Conservation (phyloP, 2,888 invertebrate species). For the Plagodis dolabraria region DNA sequence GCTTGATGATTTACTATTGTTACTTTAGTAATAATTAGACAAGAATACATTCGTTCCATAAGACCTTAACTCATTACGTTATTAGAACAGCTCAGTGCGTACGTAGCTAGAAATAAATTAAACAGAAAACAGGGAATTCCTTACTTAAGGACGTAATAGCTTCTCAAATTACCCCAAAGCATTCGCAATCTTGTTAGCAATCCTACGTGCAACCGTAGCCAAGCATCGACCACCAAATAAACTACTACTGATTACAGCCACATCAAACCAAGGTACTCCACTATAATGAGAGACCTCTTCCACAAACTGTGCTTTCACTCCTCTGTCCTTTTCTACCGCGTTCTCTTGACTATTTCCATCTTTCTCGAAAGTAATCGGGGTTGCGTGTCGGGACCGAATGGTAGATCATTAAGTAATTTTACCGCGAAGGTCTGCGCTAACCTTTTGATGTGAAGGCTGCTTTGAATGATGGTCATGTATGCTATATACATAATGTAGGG, state of each 20-base stretch:
- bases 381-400: constrained; percentile 46
- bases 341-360: constrained; percentile 7
- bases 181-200: constrained; percentile 17
- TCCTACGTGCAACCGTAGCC: constrained; percentile 16
- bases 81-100: no score
- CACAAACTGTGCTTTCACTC: constrained; percentile 18
- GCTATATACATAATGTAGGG: constrained; percentile 26
- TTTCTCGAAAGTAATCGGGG: constrained; percentile 39
- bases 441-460: constrained; percentile 32
- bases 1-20: no score
- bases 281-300: constrained; percentile 33
- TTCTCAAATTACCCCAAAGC: constrained; percentile 5
- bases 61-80: no score
- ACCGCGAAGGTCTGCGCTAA: constrained; percentile 45
- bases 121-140: neutral
- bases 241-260: constrained; percentile 30
- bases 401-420: constrained; percentile 56
- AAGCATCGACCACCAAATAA: constrained; percentile 24
- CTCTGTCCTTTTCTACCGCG: constrained; percentile 13
- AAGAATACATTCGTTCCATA: no score
- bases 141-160: neutral
- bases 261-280: constrained; percentile 37
- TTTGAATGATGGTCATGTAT: constrained; percentile 29
- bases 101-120: no score
- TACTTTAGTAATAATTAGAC: no score